Conservation (phyloP, 1,140 invertebrate genomes). For the Drosophila oshimai region DNA sequence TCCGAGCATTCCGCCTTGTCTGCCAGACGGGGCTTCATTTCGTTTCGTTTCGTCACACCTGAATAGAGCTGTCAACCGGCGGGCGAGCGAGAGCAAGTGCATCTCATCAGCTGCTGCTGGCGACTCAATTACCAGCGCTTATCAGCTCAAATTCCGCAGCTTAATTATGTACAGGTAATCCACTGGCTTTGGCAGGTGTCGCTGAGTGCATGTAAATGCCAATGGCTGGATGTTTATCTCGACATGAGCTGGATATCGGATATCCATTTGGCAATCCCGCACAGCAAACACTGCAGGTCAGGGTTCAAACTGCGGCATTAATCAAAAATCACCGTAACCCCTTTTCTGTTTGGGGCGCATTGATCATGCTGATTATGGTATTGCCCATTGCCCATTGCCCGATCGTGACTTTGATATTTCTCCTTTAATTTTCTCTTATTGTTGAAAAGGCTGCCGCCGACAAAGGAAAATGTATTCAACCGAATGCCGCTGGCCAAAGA, state of each 20-base stretch:
- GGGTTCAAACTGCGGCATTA: constrained; percentile 63
- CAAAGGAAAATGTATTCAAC: constrained; percentile 10
- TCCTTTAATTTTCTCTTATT: constrained; percentile 69
- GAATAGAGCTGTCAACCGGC: constrained; percentile 61
- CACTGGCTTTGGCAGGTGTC: constrained; percentile 29
- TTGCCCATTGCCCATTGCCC: constrained; percentile 31
- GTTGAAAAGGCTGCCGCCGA: constrained; percentile 43
- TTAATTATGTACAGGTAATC: constrained; percentile 27
- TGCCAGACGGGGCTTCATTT: constrained; percentile 16
- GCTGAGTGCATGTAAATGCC: constrained; percentile 41
- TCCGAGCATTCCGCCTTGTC: constrained; percentile 49
- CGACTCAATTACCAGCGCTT: constrained; percentile 47
- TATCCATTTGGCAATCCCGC: constrained; percentile 3
- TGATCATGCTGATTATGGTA: constrained; percentile 70
- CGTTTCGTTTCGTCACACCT: constrained; percentile 53
- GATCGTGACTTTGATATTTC: constrained; percentile 79
- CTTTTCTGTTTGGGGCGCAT: constrained; percentile 53
- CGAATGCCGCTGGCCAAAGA: constrained; percentile 53
- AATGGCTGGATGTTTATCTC: constrained; percentile 1
- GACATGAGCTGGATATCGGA: too few species aligned
- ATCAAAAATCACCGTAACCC: constrained; percentile 45
- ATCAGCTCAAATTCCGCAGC: constrained; percentile 25
- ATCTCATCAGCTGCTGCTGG: constrained; percentile 10
- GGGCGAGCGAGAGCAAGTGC: constrained; percentile 24
- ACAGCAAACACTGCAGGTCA: constrained; percentile 37